Evolutionary conservation across 2,888 invertebrate species (phyloP).

Genomic region (Apamea epomidion): DNA sequence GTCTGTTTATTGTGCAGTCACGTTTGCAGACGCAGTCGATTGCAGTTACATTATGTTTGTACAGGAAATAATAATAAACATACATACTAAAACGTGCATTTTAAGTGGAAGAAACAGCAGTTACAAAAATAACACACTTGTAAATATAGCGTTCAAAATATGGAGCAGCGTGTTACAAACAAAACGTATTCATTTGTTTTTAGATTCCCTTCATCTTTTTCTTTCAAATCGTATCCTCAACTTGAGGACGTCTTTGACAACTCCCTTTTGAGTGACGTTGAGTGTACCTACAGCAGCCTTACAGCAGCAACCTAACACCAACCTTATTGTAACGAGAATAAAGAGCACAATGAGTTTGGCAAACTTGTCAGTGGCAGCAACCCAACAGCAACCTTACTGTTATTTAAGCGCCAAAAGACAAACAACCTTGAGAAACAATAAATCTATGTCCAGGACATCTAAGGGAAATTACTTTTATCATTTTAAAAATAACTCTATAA

Average conservation of each 20-base stretch:
- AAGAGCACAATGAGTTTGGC: neutral
- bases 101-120: neutral
- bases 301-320: neutral
- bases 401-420: neutral
- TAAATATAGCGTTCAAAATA: neutral
- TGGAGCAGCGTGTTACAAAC: neutral
- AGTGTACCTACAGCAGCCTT: neutral
- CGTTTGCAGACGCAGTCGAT: constrained; percentile 6
- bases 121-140: neutral
- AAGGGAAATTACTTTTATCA: neutral
- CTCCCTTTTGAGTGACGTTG: neutral
- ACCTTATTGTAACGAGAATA: neutral
- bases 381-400: neutral
- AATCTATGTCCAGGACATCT: neutral
- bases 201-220: neutral
- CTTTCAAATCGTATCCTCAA: neutral
- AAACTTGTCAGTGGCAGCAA: neutral
- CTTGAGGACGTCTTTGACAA: neutral
- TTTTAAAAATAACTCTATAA: neutral
- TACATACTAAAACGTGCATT: neutral
- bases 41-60: neutral
- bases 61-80: neutral
- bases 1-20: constrained; percentile 13
- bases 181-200: neutral
- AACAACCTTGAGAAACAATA: neutral